Conservation (phyloP, 2,797 vertebrate genomes). For the Octomys mimax region DNA sequence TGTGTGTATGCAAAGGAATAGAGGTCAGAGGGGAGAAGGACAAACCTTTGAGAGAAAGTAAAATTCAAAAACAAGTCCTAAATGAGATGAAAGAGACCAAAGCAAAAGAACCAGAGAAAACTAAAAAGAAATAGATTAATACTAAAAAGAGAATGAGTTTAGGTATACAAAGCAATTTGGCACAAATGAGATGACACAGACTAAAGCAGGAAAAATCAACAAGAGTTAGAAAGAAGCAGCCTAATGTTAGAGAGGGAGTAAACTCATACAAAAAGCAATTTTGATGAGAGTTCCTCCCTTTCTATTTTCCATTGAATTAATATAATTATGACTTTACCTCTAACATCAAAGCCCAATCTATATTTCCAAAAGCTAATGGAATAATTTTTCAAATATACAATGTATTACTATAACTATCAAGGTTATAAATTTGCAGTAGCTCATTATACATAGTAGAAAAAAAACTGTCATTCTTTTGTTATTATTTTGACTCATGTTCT, state of each 20-base stretch:
- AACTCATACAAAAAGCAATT: not conserved
- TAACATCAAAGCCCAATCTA: constrained; percentile 29
- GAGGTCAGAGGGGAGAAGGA: not conserved
- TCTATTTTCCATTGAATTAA: constrained; percentile 14
- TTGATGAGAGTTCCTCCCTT: not conserved
- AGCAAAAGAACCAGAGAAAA: not conserved
- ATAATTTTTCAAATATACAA: constrained; percentile 64
- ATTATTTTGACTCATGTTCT: constrained; percentile 50
- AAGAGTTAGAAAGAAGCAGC: constrained; percentile 22
- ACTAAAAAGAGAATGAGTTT: not conserved
- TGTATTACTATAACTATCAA: constrained; percentile 26
- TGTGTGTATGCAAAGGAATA: not conserved
- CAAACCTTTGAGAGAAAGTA: not conserved
- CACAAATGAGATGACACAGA: not conserved
- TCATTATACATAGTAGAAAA: not conserved
- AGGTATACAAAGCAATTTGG: not conserved
- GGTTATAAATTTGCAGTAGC: constrained; percentile 18
- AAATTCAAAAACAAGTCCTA: constrained; percentile 15
- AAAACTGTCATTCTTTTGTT: not conserved
- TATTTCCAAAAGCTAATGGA: constrained; percentile 40
- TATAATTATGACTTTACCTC: not conserved
- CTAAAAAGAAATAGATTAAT: not conserved
- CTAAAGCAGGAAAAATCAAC: constrained; percentile 35
- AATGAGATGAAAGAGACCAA: not conserved
- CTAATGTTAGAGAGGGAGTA: not conserved